Evolutionary conservation across 2,888 invertebrate species (phyloP), one percentile per base, ranked within the genome.

Genomic region (Nomada fucata): DNA sequence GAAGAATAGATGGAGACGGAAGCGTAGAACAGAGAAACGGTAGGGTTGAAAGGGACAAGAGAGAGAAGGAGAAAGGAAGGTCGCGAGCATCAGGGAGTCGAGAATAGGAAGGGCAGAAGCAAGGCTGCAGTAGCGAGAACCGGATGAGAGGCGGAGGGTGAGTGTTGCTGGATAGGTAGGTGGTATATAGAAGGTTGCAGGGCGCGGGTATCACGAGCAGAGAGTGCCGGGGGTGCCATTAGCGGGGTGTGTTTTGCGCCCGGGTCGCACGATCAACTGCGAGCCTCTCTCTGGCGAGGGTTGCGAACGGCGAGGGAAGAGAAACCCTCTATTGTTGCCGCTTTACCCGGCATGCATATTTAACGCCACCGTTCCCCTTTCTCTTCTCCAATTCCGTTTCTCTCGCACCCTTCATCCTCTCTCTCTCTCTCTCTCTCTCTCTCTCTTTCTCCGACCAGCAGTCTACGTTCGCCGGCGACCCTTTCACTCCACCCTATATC

Each of bases 301-400:
- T 72, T 57, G 72, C 55, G 71, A 67, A 78, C 71, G 55, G 60
- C 36, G 57, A 57, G 72, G 80, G 81, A 80, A 65, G 83, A 69
- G 84, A 76, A 68, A 71, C 83, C 86, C 85, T 88, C 91, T 89
- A 91, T 91, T 91, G 91, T 90, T 91, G 88, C 89, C 89, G 89
- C 90, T 91, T 89, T 90, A 91, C 89, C 86, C 91, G 86, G 89
- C 89, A 90, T 91, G 91, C 91, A 91, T 91, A 91, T 91, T 91
- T 91, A 91, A 91, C 91, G 85, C 87, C 87, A 86, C 84, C 74
- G 73, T 84, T 74, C 76, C 85, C 29, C 26, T 26, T 72, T 72
- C 84, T 65, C 36, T 59, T 64, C 86, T 77, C 70, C 77, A 74
- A 71, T 73, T 79, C 79, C 76, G 77, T 85, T 80, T 78, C 76